Evolutionary conservation across 2,888 invertebrate genomes (phyloP), one percentile per base, ranked within the genome.

Genomic region (Oligia strigilis): DNA sequence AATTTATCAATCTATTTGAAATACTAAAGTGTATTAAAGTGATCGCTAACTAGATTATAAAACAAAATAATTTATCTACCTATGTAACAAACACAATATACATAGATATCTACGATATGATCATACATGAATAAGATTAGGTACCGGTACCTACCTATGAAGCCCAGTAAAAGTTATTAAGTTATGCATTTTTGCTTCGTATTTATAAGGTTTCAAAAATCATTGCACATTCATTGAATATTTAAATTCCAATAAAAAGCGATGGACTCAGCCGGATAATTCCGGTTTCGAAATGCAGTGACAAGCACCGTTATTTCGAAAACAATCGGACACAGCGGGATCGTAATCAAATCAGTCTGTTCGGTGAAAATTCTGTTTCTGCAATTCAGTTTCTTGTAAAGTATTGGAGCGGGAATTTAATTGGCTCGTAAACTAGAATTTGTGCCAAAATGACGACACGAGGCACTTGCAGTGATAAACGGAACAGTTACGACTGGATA

Each of bases 401-500:
- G 79, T 82, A 82, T 84, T 75, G 75, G 77, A 72, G 78, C 73
- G 46, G 58, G 13, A 73, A 80, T 85, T 83, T 83, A 87, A 87
- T 81, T 77, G 77, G 71, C 64, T 82, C 81, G 65, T 87, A 85
- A 89, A 85, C 43, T 81, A 78, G 77, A 79, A 78, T 80, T 75
- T 84, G 78, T 75, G 82, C 74, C 82, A 87, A 78, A 88, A 87
- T 81, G 49, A 65, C 49, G 58, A 64, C 78, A 62, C 71, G 66
- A 73, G 58, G 75, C 75, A 74, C 62, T 84, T 77, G 60, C n/a
- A 77, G 55, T 72, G 78, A 71, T 78, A 78, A 70, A 86, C 72
- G 66, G 66, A 70, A 75, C 69, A 81, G 58, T 85, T 75, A 84
- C 40, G 62, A 70, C 62, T 75, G 36, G 69, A 62, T 87, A 80